Evolutionary conservation across 2,797 vertebrate species (phyloP).

Genomic region (Rhinichthys osculus): DNA sequence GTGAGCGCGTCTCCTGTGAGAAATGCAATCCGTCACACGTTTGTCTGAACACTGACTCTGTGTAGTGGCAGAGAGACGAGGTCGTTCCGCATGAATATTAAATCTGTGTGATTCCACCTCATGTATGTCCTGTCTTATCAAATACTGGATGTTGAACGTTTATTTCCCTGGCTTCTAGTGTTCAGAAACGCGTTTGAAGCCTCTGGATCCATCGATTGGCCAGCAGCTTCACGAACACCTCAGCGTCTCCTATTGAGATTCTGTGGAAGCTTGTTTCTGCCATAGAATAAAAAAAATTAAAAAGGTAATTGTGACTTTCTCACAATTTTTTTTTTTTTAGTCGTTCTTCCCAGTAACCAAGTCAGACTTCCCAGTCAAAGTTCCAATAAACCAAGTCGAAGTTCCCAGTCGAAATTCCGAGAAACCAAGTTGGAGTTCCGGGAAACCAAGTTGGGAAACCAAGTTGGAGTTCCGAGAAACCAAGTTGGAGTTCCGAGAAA

Average conservation of each 20-base stretch:
- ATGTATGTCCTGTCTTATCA: neutral
- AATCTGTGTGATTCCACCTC: neutral
- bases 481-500: too few species aligned
- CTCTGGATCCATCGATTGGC: neutral
- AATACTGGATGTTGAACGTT: neutral
- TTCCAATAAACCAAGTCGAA: too few species aligned
- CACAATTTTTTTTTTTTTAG: too few species aligned
- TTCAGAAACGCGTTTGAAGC: neutral
- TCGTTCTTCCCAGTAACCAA: too few species aligned
- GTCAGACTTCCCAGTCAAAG: too few species aligned
- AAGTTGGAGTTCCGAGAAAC: too few species aligned
- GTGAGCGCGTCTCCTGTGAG: slow-evolving; percentile 7
- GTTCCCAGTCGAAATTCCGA: too few species aligned
- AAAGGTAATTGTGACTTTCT: neutral
- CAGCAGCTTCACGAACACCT: neutral
- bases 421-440: too few species aligned
- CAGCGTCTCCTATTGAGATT: neutral
- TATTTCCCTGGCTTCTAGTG: neutral
- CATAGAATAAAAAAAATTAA: accelerated
- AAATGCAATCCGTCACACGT: slow-evolving; percentile 20
- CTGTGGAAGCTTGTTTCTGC: neutral
- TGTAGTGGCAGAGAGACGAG: neutral
- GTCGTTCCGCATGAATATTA: neutral
- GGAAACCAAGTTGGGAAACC: too few species aligned
- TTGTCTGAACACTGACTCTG: slow-evolving; percentile 28